These are phyloP conservation scores for Chalcis sispes DNA, from an alignment of 2,888 invertebrate genomes.

Conservation along the genomic window DNA sequence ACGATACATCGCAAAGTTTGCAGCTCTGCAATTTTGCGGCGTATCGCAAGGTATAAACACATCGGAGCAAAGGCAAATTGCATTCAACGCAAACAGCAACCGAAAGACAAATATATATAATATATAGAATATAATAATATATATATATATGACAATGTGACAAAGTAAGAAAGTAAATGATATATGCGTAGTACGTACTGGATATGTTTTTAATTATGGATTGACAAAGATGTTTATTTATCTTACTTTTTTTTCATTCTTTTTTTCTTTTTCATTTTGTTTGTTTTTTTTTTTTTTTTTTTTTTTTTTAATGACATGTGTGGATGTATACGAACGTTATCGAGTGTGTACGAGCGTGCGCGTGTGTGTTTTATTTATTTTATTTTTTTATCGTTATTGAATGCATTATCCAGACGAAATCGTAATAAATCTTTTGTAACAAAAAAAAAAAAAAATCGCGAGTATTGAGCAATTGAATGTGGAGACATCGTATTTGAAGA, in stretches of 20 bases:
- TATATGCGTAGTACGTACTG: constrained; percentile 58
- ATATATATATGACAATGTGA: constrained; percentile 54
- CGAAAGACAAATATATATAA: constrained; percentile 61
- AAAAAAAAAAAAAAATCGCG: background rate
- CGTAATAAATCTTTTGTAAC: background rate
- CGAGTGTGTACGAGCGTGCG: constrained; percentile 26
- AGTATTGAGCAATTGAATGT: background rate
- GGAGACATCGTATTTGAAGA: background rate
- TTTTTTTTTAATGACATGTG: constrained; percentile 41
- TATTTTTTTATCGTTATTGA: background rate
- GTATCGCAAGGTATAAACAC: constrained; percentile 41
- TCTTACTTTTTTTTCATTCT: constrained; percentile 15
- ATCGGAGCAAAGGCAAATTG: constrained; percentile 59
- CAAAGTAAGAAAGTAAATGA: constrained; percentile 58
- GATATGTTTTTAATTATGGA: constrained; percentile 20
- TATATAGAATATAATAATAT: constrained; percentile 56
- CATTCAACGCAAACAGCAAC: constrained; percentile 60
- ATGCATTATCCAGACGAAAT: background rate
- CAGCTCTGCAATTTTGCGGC: constrained; percentile 21
- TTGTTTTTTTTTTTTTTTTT: constrained; percentile 16
- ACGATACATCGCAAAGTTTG: constrained; percentile 38
- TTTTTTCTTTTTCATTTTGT: background rate
- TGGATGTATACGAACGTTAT: constrained; percentile 35
- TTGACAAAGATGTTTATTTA: constrained; percentile 45
- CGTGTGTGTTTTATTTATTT: constrained; percentile 14